These are phyloP conservation scores for Pelosia muscerda DNA, from an alignment of 2,888 invertebrate species.

Conservation along the genomic window DNA sequence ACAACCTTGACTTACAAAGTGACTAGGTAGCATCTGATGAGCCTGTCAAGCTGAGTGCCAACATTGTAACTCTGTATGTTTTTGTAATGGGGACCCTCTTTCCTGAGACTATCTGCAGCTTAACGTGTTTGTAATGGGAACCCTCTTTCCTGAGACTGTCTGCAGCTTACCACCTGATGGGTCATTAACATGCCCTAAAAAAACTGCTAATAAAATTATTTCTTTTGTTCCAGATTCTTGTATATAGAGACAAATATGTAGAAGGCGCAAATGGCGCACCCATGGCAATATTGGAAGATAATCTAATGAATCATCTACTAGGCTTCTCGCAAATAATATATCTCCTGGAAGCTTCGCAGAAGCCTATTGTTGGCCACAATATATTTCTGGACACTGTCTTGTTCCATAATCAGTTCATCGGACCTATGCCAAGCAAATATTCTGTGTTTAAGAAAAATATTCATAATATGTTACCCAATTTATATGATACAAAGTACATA, in stretches of 20 bases:
- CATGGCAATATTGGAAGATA: conserved; percentile 78
- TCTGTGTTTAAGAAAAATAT: conserved; percentile 88
- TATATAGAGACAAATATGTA: conserved; percentile 76
- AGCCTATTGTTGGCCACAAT: conserved; percentile 93
- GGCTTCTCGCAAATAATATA: conserved; percentile 90
- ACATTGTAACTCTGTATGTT: too few relatives aligned
- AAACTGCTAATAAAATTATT: neutral
- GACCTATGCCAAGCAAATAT: conserved; percentile 89
- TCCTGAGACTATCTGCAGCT: too few relatives aligned
- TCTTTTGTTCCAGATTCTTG: conserved; percentile 70
- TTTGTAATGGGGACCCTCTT: too few relatives aligned
- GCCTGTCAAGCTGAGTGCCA: too few relatives aligned
- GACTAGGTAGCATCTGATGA: too few relatives aligned
- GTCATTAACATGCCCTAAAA: too few relatives aligned
- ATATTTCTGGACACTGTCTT: conserved; percentile 90
- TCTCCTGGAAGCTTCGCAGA: conserved; percentile 86
- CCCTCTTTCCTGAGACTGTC: too few relatives aligned
- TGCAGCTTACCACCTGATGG: too few relatives aligned
- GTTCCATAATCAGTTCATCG: conserved; percentile 90
- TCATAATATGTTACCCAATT: conserved; percentile 87
- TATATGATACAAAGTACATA: conserved; percentile 92
- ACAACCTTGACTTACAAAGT: too few relatives aligned
- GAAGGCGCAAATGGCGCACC: conserved; percentile 72
- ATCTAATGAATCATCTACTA: conserved; percentile 81
- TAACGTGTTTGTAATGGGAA: too few relatives aligned